Percentiles rank a stretch among this genome's conserved stretches.
Evolutionary conservation across 2,113 vertebrate genomes (phyloP).

Genomic region (Macrotus californicus): DNA sequence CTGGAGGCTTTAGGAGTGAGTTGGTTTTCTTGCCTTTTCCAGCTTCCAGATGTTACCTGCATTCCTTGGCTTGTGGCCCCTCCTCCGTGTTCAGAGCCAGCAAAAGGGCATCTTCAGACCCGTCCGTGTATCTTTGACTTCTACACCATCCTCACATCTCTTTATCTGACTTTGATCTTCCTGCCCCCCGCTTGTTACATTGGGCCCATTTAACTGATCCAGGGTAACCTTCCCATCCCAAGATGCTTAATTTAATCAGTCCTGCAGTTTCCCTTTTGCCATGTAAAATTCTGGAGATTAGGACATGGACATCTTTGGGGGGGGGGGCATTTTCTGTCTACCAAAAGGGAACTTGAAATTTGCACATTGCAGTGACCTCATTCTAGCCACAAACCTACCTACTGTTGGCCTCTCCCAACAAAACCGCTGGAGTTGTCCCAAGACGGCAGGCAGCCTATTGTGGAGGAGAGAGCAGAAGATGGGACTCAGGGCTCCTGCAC

Average conservation of each 20-base stretch:
- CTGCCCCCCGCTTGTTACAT: neutral
- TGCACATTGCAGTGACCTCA: neutral
- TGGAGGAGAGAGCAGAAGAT: neutral
- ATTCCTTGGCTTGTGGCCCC: neutral
- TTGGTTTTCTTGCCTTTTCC: neutral
- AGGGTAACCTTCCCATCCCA: neutral
- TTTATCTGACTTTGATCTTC: neutral
- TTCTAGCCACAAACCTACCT: neutral
- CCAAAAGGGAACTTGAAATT: neutral
- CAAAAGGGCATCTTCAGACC: neutral
- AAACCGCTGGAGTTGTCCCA: neutral
- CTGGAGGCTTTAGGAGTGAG: neutral
- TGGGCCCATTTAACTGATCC: neutral
- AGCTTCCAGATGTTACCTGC: neutral
- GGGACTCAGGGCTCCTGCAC: neutral
- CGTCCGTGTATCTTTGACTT: neutral
- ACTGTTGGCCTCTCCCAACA: too few relatives aligned
- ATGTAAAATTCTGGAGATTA: neutral
- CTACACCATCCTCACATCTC: neutral
- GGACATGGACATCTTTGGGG: neutral
- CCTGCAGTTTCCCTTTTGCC: too few relatives aligned
- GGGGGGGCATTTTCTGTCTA: neutral
- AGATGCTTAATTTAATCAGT: neutral
- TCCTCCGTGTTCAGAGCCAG: neutral
- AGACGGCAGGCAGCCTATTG: neutral